phyloP scores from a whole-genome alignment of 2,113 vertebrate genomes.

The Pteruthius melanotis region DNA sequence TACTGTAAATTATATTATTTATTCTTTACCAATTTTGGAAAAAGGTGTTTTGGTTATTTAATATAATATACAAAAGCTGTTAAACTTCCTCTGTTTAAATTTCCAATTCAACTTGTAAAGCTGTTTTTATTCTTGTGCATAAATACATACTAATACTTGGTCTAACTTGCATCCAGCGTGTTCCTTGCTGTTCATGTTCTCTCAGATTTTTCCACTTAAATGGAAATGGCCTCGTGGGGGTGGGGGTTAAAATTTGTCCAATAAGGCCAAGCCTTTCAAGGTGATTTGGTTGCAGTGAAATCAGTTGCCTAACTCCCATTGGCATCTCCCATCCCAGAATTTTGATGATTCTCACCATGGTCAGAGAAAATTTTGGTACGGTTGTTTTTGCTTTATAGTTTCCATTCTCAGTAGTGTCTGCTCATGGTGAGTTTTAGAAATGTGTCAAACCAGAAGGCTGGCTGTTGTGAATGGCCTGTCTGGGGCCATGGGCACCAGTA shows the following conservation, averaged over 20 bases:
- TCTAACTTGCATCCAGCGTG: conserved; percentile 37
- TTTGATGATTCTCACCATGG: background rate
- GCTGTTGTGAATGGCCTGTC: background rate
- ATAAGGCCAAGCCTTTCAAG: background rate
- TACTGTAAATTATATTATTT: conserved; percentile 89
- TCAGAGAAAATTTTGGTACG: background rate
- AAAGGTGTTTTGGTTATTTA: conserved; percentile 85
- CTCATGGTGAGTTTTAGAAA: background rate
- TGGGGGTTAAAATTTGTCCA: background rate
- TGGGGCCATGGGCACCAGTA: background rate
- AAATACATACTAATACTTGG: conserved; percentile 85
- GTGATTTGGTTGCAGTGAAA: background rate
- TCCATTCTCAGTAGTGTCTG: background rate
- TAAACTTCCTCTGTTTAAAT: conserved; percentile 80
- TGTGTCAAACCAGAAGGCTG: background rate
- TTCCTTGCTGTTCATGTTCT: background rate
- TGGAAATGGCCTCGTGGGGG: background rate
- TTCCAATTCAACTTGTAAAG: conserved; percentile 82
- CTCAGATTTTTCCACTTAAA: background rate
- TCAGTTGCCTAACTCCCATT: background rate
- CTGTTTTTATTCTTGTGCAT: conserved; percentile 83
- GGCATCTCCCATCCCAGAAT: background rate
- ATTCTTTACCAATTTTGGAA: conserved; percentile 80
- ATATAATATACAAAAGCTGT: conserved; percentile 82
- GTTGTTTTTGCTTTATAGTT: background rate